Evolutionary conservation across 2,113 vertebrate genomes (phyloP).

Genomic region (Mesitornis unicolor): DNA sequence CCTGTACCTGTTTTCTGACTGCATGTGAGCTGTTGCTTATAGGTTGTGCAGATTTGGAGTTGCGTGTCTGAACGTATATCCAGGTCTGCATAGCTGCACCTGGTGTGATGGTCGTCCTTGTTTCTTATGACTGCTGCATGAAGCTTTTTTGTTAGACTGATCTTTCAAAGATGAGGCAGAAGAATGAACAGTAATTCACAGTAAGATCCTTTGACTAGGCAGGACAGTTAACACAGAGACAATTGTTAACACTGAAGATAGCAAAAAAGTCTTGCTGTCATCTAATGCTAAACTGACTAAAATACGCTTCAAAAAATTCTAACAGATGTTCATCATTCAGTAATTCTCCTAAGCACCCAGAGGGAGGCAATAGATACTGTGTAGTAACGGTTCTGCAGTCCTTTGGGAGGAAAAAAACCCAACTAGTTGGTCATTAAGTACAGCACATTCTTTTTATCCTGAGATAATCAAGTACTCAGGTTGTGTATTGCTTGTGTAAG

Average conservation of each 20-base stretch:
- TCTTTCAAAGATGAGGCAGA: background rate
- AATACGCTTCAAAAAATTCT: background rate
- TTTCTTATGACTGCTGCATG: background rate
- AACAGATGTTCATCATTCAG: background rate
- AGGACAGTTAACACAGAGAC: background rate
- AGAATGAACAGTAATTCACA: background rate
- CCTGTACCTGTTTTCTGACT: rapidly evolving
- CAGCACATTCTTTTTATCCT: background rate
- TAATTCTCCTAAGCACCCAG: background rate
- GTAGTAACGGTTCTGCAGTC: background rate
- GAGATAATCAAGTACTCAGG: background rate
- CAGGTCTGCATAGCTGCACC: background rate
- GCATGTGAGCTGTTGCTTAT: background rate
- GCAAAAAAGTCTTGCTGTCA: background rate
- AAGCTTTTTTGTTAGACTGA: background rate
- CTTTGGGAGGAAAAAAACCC: background rate
- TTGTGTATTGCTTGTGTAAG: background rate
- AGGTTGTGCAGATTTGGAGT: background rate
- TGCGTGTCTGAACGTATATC: background rate
- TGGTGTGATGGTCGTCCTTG: background rate
- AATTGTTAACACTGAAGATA: background rate
- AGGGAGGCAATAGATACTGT: constrained; percentile 2
- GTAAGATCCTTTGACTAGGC: background rate
- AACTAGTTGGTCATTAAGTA: background rate
- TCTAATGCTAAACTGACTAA: background rate